Base-by-base conservation (phyloP, 2,797 vertebrate genomes). In the Bradypus variegatus region DNA sequence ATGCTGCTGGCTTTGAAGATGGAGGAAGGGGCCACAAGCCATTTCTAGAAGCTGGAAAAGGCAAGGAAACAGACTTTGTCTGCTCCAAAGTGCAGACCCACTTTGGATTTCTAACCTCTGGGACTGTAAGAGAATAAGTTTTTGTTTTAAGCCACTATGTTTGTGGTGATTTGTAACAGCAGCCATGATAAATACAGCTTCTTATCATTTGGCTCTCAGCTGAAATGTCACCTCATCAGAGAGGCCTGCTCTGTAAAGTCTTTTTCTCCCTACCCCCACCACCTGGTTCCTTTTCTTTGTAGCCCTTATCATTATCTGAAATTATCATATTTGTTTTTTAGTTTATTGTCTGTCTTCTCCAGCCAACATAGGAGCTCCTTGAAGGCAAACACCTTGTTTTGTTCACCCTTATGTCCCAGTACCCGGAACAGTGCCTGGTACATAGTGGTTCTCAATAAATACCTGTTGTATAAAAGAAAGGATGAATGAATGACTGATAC, bases 341-440 rank as follows among this genome's bases (percentile, higher is more conserved):
- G 27, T 70, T 78, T 18, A 25, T 38, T 33, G 27, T 36, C 38
- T 41, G 45, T 29, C 41, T 78, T 31, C 33, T 27, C 62, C 15
- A 4, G 10, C 50, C 21, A 7, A 4, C n/a, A 3, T 0, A 1
- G 1, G 33, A 58, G 36, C 25, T 64, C 10, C 84, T 31, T 4
- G 27, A 62, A 7, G 64, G 58, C 27, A 48, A 76, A 55, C 12
- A 60, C 18, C 53, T 84, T 55, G 62, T 8, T 81, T 45, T 77
- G 86, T 31, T 36, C 80, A 36, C 12, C 88, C 36, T 55, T 79
- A 4, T 31, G 29, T 64, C 58, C 53, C 60, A 77, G 75, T 5
- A 27, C 33, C 62, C 33, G 41, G 41, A 50, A 80, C 27, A 70
- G 65, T 2, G 1, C 62, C 84, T 82, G 65, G 76, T 33, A 10